Evolutionary conservation across 2,888 invertebrate genomes (phyloP).

Genomic region (Ypsolopha sequella): DNA sequence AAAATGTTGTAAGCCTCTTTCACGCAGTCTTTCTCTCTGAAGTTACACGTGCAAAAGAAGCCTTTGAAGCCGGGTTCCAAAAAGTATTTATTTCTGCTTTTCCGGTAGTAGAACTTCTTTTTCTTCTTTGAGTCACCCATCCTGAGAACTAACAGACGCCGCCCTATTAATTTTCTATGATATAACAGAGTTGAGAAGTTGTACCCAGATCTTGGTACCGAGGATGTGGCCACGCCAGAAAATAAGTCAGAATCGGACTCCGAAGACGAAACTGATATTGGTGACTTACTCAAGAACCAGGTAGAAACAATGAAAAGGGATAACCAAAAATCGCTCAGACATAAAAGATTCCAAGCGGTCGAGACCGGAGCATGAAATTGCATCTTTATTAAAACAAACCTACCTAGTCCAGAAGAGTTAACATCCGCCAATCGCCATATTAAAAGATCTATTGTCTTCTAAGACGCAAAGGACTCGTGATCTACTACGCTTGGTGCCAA

Average conservation of each 20-base stretch:
- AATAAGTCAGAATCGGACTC: slow-evolving; percentile 50
- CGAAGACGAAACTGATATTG: slow-evolving; percentile 64
- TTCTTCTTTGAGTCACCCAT: slow-evolving; percentile 60
- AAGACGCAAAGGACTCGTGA: slow-evolving; percentile 80
- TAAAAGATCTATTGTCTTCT: slow-evolving; percentile 77
- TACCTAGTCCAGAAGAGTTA: slow-evolving; percentile 81
- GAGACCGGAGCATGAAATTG: slow-evolving; percentile 88
- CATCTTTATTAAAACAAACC: slow-evolving; percentile 85
- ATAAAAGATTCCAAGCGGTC: slow-evolving; percentile 77
- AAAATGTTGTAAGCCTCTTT: slow-evolving; percentile 88
- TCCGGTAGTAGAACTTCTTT: slow-evolving; percentile 61
- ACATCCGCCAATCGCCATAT: slow-evolving; percentile 77
- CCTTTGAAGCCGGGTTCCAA: slow-evolving; percentile 79
- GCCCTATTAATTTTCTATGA: neutral
- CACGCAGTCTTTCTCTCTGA: slow-evolving; percentile 85
- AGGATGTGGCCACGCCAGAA: slow-evolving; percentile 21
- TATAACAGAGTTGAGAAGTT: slow-evolving; percentile 47
- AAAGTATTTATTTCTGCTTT: slow-evolving; percentile 61
- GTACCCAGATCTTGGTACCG: slow-evolving; percentile 50
- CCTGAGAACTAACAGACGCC: slow-evolving; percentile 8
- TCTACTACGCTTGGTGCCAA: slow-evolving; percentile 84
- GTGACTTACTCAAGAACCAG: slow-evolving; percentile 70
- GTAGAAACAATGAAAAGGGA: slow-evolving; percentile 68
- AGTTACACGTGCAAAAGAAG: slow-evolving; percentile 90
- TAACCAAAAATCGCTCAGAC: slow-evolving; percentile 49